phyloP scores from a whole-genome alignment of 2,888 invertebrate species.

The Mesopsocus fuscifrons region DNA sequence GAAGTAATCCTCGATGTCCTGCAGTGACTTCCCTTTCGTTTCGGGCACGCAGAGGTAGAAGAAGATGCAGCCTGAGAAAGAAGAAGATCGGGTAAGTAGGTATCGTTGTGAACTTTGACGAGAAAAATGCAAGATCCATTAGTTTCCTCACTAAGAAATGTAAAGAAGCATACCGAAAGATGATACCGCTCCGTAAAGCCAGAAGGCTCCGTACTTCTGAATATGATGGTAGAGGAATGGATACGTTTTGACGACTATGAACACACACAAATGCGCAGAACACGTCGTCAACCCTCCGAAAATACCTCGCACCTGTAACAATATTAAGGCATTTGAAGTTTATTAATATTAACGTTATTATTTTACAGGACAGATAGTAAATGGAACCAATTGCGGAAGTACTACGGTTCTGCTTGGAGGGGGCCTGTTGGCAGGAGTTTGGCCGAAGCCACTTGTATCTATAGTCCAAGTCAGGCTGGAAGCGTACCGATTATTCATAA shows the following conservation, averaged over 20 bases:
- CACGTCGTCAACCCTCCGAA: conserved; percentile 47
- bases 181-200: conserved; percentile 39
- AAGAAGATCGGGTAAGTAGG: conserved; percentile 15
- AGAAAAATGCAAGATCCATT: conserved; percentile 8
- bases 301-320: conserved; percentile 40
- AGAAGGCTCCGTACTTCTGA: conserved; percentile 38
- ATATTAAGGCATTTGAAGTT: conserved; percentile 5
- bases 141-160: conserved; percentile 8
- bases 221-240: conserved; percentile 31
- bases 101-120: not conserved
- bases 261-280: conserved; percentile 40
- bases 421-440: too few relatives aligned
- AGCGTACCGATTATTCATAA: too few relatives aligned
- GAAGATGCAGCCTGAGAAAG: conserved; percentile 32
- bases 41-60: conserved; percentile 45
- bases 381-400: conserved; percentile 1
- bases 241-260: conserved; percentile 47
- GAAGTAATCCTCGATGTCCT: conserved; percentile 52
- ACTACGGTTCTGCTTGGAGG: conserved; percentile 6
- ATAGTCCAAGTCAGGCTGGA: too few relatives aligned
- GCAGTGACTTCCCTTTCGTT: conserved; percentile 44
- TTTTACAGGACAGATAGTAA: conserved; percentile 3
- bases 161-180: conserved; percentile 27
- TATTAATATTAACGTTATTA: conserved; percentile 8
- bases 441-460: too few relatives aligned